Conservation (phyloP, 2,113 vertebrate genomes). For the Panthera uncia region DNA sequence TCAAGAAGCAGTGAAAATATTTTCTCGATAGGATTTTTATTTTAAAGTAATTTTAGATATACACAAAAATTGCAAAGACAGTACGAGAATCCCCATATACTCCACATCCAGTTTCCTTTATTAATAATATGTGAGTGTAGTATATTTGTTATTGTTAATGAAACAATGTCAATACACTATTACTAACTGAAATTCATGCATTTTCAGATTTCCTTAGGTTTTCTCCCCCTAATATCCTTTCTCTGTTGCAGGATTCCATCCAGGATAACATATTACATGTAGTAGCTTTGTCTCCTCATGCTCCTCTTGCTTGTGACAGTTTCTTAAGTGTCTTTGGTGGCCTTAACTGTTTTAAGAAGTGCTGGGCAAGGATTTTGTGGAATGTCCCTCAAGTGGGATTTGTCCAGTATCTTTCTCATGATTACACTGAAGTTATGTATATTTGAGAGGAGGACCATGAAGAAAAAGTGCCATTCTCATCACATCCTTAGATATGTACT, state of each 20-base stretch:
- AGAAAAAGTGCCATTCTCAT: background rate
- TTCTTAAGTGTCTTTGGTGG: background rate
- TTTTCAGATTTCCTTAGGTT: background rate
- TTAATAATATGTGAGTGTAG: background rate
- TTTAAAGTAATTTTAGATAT: background rate
- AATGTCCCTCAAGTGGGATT: background rate
- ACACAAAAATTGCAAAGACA: background rate
- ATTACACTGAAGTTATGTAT: background rate
- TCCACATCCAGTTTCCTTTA: background rate
- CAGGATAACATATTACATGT: background rate
- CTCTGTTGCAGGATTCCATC: background rate
- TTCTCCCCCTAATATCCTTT: background rate
- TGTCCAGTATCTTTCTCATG: background rate
- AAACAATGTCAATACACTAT: background rate
- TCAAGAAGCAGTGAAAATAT: background rate
- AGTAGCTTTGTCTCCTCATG: background rate
- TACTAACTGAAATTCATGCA: background rate
- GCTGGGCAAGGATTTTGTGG: background rate
- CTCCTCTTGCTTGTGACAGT: background rate
- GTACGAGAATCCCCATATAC: background rate
- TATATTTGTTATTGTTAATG: background rate
- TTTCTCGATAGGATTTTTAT: background rate
- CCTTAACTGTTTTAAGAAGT: background rate
- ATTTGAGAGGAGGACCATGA: background rate
- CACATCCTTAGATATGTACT: background rate